Percentiles rank a stretch among this genome's conserved stretches.
These are phyloP conservation scores for Troilus luridus DNA, from an alignment of 2,888 invertebrate species.

Conservation along the genomic window DNA sequence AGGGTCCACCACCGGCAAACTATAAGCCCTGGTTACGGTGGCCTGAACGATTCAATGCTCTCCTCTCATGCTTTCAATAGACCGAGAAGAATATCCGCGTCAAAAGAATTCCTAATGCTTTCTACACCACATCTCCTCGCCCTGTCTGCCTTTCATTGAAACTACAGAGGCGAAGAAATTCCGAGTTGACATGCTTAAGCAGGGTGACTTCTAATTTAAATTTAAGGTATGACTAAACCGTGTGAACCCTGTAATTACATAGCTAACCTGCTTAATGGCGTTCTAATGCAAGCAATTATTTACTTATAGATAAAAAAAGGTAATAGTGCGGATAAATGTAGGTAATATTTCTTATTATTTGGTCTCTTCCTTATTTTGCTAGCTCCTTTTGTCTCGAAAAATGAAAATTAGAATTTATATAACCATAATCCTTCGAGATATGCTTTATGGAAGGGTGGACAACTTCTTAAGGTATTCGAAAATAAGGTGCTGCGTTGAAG, in stretches of 20 bases:
- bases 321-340: no score
- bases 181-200: background rate
- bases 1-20: slow-evolving; percentile 37
- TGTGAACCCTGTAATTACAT: background rate
- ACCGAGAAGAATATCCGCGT: slow-evolving; percentile 29
- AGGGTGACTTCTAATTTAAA: background rate
- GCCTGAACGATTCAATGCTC: slow-evolving; percentile 42
- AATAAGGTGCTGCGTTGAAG: no score
- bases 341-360: no score
- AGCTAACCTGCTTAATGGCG: background rate
- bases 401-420: no score
- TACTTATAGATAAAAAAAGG: no score
- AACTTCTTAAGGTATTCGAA: no score
- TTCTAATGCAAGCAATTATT: no score
- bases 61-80: slow-evolving; percentile 33
- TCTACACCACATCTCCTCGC: slow-evolving; percentile 19
- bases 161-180: background rate
- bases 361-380: no score
- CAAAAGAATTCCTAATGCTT: slow-evolving; percentile 50
- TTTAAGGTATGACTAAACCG: background rate
- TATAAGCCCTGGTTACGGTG: slow-evolving; percentile 55
- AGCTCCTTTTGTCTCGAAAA: no score
- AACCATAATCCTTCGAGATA: no score
- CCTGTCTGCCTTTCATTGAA: slow-evolving; percentile 9
- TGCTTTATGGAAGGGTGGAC: no score